Percentiles rank a stretch among this genome's conserved stretches.
phyloP scores from a whole-genome alignment of 2,113 vertebrate genomes.

The Nothobranchius furzeri region DNA sequence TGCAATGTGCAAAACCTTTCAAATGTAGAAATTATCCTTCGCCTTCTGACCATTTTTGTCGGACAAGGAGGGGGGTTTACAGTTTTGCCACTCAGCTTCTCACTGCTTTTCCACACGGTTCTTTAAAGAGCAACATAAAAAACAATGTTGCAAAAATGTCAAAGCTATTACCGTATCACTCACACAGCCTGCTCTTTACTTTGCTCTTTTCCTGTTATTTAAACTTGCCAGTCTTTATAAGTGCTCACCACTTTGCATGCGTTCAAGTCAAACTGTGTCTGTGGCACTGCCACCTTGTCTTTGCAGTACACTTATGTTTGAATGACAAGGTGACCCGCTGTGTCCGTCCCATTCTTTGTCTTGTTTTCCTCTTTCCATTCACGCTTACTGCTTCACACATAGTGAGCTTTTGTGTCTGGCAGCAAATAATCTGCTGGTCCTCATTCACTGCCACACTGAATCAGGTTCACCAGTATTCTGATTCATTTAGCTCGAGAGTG shows the following conservation, averaged over 20 bases:
- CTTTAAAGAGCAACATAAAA: slow-evolving; percentile 46
- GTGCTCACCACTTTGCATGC: slow-evolving; percentile 38
- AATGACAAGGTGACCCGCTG: slow-evolving; percentile 11
- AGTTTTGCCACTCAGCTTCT: slow-evolving; percentile 23
- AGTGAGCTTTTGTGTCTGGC: background rate
- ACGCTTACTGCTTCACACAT: background rate
- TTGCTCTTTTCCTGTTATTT: slow-evolving; percentile 34
- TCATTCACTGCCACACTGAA: background rate
- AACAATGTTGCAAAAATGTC: slow-evolving; percentile 71
- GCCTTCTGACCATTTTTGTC: slow-evolving; percentile 21
- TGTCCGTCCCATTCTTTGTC: background rate
- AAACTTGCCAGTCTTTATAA: slow-evolving; percentile 35
- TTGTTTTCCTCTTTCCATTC: background rate
- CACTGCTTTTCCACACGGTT: slow-evolving; percentile 28
- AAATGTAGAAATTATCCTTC: slow-evolving; percentile 16
- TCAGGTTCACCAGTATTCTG: background rate
- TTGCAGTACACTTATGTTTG: slow-evolving; percentile 12
- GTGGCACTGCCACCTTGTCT: slow-evolving; percentile 18
- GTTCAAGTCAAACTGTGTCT: slow-evolving; percentile 11
- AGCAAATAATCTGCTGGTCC: background rate
- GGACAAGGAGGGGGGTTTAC: slow-evolving; percentile 8
- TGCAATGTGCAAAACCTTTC: slow-evolving; percentile 8
- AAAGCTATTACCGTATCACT: slow-evolving; percentile 52
- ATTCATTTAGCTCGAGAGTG: background rate
- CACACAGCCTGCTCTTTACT: slow-evolving; percentile 30